Conservation (phyloP, 2,797 vertebrate genomes). For the Cossypha caffra region DNA sequence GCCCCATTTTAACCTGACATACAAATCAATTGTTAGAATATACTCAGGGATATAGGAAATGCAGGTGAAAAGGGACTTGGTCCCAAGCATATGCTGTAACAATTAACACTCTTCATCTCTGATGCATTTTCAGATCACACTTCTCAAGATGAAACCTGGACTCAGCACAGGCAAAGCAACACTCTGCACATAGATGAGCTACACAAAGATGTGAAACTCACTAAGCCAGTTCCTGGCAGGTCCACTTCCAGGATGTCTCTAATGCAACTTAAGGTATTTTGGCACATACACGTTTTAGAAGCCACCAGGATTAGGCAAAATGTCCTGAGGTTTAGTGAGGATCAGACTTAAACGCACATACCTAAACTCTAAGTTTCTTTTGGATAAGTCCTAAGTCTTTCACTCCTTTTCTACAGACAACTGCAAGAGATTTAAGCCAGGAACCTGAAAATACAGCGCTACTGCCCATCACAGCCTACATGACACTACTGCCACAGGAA, state of each 20-base stretch:
- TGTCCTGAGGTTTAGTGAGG: not conserved
- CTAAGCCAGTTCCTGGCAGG: not conserved
- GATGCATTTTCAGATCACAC: not conserved
- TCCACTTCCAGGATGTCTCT: not conserved
- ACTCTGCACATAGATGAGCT: rapidly evolving
- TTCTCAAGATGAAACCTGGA: not conserved
- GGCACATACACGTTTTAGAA: not conserved
- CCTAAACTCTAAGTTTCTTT: not conserved
- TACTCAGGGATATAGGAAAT: not conserved
- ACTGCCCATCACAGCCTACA: not conserved
- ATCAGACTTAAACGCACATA: not conserved
- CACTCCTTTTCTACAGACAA: not conserved
- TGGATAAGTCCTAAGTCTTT: not conserved
- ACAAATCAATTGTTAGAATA: not conserved
- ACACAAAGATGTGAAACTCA: not conserved
- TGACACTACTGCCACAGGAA: not conserved
- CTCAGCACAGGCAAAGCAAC: not conserved
- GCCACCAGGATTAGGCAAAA: not conserved
- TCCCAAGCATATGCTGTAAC: not conserved
- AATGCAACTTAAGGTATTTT: not conserved
- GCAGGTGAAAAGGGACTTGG: not conserved
- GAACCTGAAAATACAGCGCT: not conserved
- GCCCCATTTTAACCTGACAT: not conserved
- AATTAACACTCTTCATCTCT: not conserved
- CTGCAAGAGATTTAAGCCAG: not conserved